Percentiles rank a stretch among this genome's conserved stretches.
phyloP scores from a whole-genome alignment of 2,113 vertebrate species.

The Serilophus lunatus region DNA sequence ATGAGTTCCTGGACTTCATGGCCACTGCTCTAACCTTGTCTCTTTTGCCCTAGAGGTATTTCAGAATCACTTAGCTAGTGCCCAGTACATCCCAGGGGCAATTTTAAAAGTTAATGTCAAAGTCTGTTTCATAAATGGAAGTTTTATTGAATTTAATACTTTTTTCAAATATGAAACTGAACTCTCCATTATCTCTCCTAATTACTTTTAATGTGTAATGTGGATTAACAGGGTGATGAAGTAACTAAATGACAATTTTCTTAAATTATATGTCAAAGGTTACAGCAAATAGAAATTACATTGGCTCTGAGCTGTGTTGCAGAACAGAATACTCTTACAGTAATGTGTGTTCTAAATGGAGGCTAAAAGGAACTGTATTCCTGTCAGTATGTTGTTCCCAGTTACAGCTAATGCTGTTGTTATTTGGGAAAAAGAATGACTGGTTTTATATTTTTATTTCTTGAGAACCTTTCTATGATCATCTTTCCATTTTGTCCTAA shows the following conservation, averaged over 20 bases:
- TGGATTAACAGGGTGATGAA: neutral
- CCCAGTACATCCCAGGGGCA: neutral
- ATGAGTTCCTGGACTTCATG: neutral
- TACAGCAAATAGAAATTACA: neutral
- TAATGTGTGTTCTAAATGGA: neutral
- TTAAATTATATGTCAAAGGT: neutral
- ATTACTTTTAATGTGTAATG: neutral
- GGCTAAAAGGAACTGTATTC: neutral
- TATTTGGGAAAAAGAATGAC: neutral
- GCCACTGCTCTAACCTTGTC: neutral
- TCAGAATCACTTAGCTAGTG: neutral
- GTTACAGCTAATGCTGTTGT: neutral
- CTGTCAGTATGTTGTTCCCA: neutral
- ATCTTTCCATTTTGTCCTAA: neutral
- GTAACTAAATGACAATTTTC: neutral
- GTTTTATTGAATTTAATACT: neutral
- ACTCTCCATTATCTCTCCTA: neutral
- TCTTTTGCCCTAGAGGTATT: neutral
- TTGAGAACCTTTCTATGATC: neutral
- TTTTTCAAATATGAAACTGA: neutral
- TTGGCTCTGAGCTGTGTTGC: neutral
- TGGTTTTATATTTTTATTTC: neutral
- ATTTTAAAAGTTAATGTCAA: neutral
- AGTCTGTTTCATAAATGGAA: neutral
- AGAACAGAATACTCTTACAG: neutral